Evolutionary conservation across 1,140 invertebrate species (phyloP), one percentile per base, ranked within the genome.

Genomic region (Drosophila ambigua): DNA sequence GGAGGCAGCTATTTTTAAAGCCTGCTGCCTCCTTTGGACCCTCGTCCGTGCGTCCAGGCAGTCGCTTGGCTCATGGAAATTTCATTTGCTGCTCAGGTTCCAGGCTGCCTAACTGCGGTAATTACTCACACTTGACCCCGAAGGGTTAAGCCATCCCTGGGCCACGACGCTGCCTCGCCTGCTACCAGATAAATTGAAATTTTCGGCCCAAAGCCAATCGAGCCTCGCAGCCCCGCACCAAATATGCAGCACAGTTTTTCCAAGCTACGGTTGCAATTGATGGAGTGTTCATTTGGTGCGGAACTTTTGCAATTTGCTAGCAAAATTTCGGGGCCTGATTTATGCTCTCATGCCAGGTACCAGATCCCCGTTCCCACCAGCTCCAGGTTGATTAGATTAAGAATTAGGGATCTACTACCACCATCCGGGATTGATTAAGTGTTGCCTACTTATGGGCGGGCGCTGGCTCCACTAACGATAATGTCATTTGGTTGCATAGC

Each of bases 121-220:
- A 85, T 85, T 85, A 85, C 82, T 85, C 81, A 85, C 82, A 87
- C 82, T 85, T 85, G 81, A 87, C 75, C 69, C 71, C 71, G 61
- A 74, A 74, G 72, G 72, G 50, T 58, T 16, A 24, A 39, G 5
- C 35, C 35, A 13, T 39, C 11, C 11, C 35, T 13, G 35, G 15
- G 24, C 23, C 23, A 41, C 28, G 15, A 53, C 48, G 48, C 39
- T 66, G 41, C 53, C 72, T 66, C 43, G 75, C 31, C 49, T 45
- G 62, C 43, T 16, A 43, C 39, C 61, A 59, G 61, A 74, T 74
- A 74, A 74, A 74, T 74, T 66, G 71, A 59, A 74, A 59, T 58
- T 74, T 73, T 53, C 16, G 15, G 28, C 9, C 7, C 11, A 8
- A 41, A 24, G 16, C 28, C n/a, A 31, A 43, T 8, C 0, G 24